Evolutionary conservation across 2,797 vertebrate species (phyloP).

Genomic region (Dicrostonyx torquatus): DNA sequence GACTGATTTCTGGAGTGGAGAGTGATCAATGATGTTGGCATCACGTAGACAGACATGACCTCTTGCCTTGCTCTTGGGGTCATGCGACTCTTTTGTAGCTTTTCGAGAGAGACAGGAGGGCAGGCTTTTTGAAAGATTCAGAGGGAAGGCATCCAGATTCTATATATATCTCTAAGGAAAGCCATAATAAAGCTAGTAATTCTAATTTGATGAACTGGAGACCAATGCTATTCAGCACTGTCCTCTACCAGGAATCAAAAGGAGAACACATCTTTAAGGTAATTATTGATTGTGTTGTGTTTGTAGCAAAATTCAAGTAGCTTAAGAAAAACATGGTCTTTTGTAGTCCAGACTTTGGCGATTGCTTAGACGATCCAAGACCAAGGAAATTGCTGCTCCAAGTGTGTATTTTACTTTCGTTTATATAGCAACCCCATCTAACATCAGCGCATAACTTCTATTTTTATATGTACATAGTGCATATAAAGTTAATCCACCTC

Average conservation of each 20-base stretch:
- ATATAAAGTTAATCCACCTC: neutral
- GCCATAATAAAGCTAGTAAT: constrained; percentile 35
- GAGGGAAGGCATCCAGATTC: constrained; percentile 1
- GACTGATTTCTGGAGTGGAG: neutral
- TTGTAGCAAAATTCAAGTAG: neutral
- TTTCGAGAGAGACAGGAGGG: neutral
- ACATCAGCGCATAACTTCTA: neutral
- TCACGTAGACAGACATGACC: no score
- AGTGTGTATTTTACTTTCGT: neutral
- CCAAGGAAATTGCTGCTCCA: neutral
- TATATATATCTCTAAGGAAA: neutral
- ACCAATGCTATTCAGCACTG: neutral
- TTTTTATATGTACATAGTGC: constrained; percentile 16
- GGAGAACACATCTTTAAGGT: neutral
- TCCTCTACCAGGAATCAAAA: neutral
- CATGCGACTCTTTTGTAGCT: neutral
- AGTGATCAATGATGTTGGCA: neutral
- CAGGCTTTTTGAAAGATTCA: neutral
- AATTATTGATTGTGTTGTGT: constrained; percentile 10
- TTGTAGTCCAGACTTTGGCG: neutral
- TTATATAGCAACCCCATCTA: neutral
- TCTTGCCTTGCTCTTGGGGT: neutral
- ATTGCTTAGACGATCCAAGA: neutral
- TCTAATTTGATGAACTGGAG: constrained; percentile 19
- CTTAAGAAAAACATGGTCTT: constrained; percentile 37